Evolutionary conservation across 2,888 invertebrate species (phyloP).

Genomic region (Hemicrepidius hirtus): DNA sequence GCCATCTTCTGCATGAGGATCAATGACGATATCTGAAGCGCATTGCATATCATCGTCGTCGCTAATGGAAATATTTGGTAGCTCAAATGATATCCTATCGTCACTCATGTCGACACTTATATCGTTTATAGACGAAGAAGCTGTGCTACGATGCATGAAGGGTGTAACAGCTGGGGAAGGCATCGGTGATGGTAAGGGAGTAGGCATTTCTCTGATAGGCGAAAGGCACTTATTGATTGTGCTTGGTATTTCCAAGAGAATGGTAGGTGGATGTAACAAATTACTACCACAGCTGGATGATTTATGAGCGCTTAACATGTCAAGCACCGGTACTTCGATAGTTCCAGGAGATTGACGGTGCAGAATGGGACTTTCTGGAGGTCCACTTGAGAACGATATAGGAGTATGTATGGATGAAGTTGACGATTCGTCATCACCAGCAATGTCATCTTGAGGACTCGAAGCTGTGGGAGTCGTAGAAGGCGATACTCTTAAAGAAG

Average conservation of each 20-base stretch:
- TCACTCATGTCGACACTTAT: constrained; percentile 71
- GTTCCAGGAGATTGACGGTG: constrained; percentile 67
- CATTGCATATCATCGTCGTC: constrained; percentile 68
- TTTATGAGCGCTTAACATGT: constrained; percentile 81
- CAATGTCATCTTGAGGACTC: constrained; percentile 83
- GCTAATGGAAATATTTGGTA: constrained; percentile 69
- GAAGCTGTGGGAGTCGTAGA: constrained; percentile 85
- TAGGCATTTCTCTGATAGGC: constrained; percentile 86
- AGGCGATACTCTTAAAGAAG: constrained; percentile 79
- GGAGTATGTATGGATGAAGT: constrained; percentile 80
- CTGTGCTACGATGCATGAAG: constrained; percentile 73
- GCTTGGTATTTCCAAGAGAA: constrained; percentile 85
- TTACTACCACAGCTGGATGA: constrained; percentile 76
- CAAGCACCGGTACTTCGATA: constrained; percentile 79
- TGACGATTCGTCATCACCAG: constrained; percentile 82
- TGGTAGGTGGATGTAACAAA: constrained; percentile 83
- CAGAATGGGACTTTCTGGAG: constrained; percentile 79
- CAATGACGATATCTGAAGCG: constrained; percentile 68
- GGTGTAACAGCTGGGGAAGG: constrained; percentile 84
- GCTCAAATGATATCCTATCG: constrained; percentile 72
- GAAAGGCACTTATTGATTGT: constrained; percentile 85
- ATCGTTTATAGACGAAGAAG: constrained; percentile 72
- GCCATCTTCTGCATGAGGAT: constrained; percentile 71
- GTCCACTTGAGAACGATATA: constrained; percentile 76
- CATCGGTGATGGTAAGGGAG: constrained; percentile 83